These are phyloP conservation scores for Philonicus albiceps DNA, from an alignment of 2,888 invertebrate species.

Conservation along the genomic window DNA sequence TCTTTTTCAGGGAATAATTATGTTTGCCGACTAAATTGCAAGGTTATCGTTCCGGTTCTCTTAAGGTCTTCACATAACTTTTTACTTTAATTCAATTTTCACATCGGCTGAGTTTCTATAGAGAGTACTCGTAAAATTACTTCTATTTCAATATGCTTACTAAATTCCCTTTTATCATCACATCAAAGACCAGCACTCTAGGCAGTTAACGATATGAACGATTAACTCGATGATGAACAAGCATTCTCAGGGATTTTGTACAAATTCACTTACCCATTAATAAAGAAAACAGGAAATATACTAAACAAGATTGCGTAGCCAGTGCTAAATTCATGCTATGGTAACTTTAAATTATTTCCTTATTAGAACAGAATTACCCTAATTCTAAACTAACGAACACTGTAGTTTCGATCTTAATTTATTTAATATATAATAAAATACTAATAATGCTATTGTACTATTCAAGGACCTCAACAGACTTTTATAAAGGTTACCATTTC, in stretches of 20 bases:
- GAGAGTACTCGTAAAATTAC: neutral
- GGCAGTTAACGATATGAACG: neutral
- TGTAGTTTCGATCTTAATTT: too few relatives aligned
- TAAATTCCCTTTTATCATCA: neutral
- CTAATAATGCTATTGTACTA: too few relatives aligned
- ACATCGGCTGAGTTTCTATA: neutral
- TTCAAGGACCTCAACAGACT: too few relatives aligned
- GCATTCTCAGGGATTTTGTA: neutral
- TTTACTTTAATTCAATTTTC: neutral
- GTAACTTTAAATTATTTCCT: too few relatives aligned
- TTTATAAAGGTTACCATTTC: too few relatives aligned
- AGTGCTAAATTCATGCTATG: too few relatives aligned
- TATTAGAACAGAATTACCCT: too few relatives aligned
- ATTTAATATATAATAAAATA: too few relatives aligned
- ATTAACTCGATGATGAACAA: neutral
- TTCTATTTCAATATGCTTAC: neutral
- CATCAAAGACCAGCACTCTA: neutral
- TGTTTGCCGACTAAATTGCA: neutral
- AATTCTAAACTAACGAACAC: too few relatives aligned
- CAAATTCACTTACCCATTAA: too few relatives aligned
- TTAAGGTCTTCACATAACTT: neutral
- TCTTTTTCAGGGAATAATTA: neutral
- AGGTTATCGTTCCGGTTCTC: neutral
- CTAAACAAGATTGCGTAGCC: too few relatives aligned
- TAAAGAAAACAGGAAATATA: too few relatives aligned